Evolutionary conservation across 2,888 invertebrate species (phyloP).

Genomic region (Chalcis sispes): DNA sequence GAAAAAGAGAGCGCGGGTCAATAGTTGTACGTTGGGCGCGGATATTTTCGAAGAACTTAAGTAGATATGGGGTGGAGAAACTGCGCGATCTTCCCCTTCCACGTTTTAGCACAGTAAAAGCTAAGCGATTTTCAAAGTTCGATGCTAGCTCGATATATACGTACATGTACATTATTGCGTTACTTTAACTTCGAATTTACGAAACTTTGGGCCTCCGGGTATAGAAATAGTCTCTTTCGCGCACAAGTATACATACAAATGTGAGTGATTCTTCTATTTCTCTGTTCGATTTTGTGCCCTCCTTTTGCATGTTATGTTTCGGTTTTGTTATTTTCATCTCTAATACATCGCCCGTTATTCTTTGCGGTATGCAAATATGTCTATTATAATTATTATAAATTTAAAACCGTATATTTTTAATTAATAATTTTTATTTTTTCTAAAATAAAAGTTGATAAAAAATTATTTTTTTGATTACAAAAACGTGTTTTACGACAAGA

Average conservation of each 20-base stretch:
- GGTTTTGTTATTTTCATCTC: background rate
- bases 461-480: too few relatives aligned
- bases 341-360: background rate
- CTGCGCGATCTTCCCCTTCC: slow-evolving; percentile 33
- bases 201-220: slow-evolving; percentile 6
- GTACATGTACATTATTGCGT: background rate
- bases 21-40: slow-evolving; percentile 17
- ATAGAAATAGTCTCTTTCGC: background rate
- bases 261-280: slow-evolving; percentile 1
- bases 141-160: background rate
- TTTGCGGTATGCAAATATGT: background rate
- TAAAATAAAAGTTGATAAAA: too few relatives aligned
- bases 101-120: slow-evolving; percentile 13
- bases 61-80: slow-evolving; percentile 53
- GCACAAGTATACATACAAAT: background rate
- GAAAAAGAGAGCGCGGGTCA: slow-evolving; percentile 16
- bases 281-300: slow-evolving; percentile 8
- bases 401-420: background rate
- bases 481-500: too few relatives aligned
- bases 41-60: background rate
- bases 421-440: too few relatives aligned
- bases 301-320: slow-evolving; percentile 25
- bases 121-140: slow-evolving; percentile 63
- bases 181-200: slow-evolving; percentile 2
- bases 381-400: background rate